Base-by-base conservation (phyloP, 2,888 invertebrate species). In the Cantharis rustica region DNA sequence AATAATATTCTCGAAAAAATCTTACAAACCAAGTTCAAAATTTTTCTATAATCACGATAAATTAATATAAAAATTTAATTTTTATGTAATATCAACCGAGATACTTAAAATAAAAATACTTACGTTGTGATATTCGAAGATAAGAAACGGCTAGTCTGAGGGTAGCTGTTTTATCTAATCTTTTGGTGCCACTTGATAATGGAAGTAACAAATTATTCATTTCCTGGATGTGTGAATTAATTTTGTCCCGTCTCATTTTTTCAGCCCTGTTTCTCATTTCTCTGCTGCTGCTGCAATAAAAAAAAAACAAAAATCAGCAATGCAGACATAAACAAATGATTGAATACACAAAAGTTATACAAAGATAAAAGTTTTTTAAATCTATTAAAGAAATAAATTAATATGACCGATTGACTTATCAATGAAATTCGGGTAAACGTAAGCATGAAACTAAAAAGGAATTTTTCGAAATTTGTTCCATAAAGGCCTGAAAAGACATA, bases 121-220 rank as follows among this genome's bases (percentile, higher is more conserved):
- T 85, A 88, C 88, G 87, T 88, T 95, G 94, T 86, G 95, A 92
- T 79, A 96, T 92, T 75, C 97, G 92, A 62, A 98, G 91, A 86
- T 94, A 95, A 83, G 95, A 95, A 70, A 96, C 96, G 1, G 96
- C 94, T 76, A 97, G 92, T 82, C 97, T 91, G 72, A 98, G 90
- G 69, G 97, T 94, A 81, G 96, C 95, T 20, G 97, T 97, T 89
- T 98, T 98, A 89, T 98, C 97, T 85, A 97, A 92, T 85, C 95
- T 93, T 81, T 96, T 93, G 70, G 95, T 93, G 79, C 96, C 95
- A 85, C 93, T 93, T 66, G 95, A 92, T 75, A 96, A 94, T 87
- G 95, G 93, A n/a, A 96, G 95, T 80, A 97, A 93, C 84, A 96
- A 91, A 68, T 92, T 90, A 80, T 95, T 95, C 87, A 98, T 91